Base-by-base conservation (phyloP, 2,888 invertebrate genomes). In the Peribatodes rhomboidaria region DNA sequence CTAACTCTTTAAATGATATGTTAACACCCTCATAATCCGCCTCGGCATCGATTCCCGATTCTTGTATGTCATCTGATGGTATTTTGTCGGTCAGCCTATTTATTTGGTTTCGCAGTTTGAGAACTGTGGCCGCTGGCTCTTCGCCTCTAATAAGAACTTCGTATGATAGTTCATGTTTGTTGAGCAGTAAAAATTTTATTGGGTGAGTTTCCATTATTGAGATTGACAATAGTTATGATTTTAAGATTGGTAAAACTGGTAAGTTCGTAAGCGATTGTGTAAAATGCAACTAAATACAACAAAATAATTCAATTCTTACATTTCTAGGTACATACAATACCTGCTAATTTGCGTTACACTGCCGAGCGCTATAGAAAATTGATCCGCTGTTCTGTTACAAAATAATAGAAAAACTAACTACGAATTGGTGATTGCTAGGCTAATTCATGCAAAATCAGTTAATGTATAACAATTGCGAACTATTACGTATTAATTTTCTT, bases 101-200 rank as follows among this genome's bases (percentile, higher is more conserved):
- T 16, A 41, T 41, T 16, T 41, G 41, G 10, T 41, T 41, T 16
- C 41, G 14, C 10, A 41, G 9, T 16, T 41, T 41, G 1, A 41
- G 41, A 7, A 41, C 41, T 1, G 41, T 41, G 8, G 41, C 0
- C 14, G 41, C 41, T 6, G 41, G 41, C 8, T 41, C 41, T 41
- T 41, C 41, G 16, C 41, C 41, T 41, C 41, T 41, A 16, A 41
- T 41, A 1, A 41, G 41, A 16, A 41, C 41, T 16, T 41, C 41
- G 10, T 41, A 41, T 1, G 41, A 41, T 8, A 41, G 16, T 7
- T 41, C 41, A 41, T 41, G 2, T 16, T 41, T 41, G 10, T 41
- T 41, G 14, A 41, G 41, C 1, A 41, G 41, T 41, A 41, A 10
- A 8, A 16, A 41, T 16, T 16, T 41, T 4, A 41, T 41, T 16